Percentiles rank a stretch among this genome's conserved stretches.
phyloP scores from a whole-genome alignment of 2,888 invertebrate species.

The Eubasilissa splendida region DNA sequence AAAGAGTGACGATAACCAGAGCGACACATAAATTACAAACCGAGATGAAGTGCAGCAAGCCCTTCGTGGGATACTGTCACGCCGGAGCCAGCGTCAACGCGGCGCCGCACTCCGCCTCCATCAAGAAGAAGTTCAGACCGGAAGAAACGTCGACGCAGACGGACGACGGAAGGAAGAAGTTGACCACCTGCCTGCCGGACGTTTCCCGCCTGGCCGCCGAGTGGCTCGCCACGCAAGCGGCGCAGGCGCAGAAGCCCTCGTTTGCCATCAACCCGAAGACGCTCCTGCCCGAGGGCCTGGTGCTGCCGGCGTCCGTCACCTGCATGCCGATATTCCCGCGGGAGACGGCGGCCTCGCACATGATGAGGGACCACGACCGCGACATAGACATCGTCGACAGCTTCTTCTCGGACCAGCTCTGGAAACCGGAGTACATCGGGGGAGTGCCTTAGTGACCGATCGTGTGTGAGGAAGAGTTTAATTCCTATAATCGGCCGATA shows the following conservation, averaged over 20 bases:
- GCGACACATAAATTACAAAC: constrained; percentile 51
- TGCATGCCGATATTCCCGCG: constrained; percentile 66
- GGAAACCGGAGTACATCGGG: constrained; percentile 73
- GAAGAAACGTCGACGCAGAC: constrained; percentile 47
- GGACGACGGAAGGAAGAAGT: constrained; percentile 49
- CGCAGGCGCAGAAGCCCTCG: constrained; percentile 63
- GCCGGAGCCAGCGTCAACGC: constrained; percentile 6
- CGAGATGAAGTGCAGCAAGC: constrained; percentile 51
- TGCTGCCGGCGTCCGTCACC: constrained; percentile 67
- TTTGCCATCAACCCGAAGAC: constrained; percentile 59
- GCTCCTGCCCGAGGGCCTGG: constrained; percentile 65
- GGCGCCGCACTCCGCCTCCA: constrained; percentile 50
- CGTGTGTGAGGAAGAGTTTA: neutral
- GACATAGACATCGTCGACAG: constrained; percentile 71
- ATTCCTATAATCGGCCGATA: constrained; percentile 20
- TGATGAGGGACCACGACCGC: constrained; percentile 64
- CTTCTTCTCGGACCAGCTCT: constrained; percentile 72
- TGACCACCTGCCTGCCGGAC: constrained; percentile 44
- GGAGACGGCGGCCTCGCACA: neutral
- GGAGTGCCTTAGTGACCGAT: constrained; percentile 45
- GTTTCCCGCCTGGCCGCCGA: constrained; percentile 54
- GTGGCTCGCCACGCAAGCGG: constrained; percentile 59
- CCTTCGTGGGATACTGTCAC: constrained; percentile 38
- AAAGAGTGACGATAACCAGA: constrained; percentile 63
- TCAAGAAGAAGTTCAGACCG: constrained; percentile 58